phyloP scores from a whole-genome alignment of 2,113 vertebrate species.

The Furnarius figulus region DNA sequence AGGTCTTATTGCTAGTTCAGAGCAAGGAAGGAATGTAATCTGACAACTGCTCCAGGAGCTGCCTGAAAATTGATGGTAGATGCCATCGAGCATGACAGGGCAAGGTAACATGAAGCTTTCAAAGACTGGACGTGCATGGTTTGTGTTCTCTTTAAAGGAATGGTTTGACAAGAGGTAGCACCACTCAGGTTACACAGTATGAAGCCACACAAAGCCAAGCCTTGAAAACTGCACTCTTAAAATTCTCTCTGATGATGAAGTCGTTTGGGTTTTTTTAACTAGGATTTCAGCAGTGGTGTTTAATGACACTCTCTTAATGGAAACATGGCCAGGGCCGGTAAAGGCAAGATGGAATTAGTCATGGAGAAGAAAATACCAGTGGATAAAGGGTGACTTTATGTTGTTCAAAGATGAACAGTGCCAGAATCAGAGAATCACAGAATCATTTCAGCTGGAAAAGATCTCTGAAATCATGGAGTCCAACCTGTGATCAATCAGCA shows the following conservation, averaged over 20 bases:
- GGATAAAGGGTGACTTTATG: not conserved
- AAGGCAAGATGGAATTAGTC: not conserved
- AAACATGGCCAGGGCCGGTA: not conserved
- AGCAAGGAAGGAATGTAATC: not conserved
- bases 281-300: not conserved
- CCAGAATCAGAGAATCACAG: not conserved
- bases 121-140: not conserved
- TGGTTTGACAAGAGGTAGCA: not conserved
- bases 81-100: not conserved
- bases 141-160: not conserved
- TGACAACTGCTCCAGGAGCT: slow-evolving; percentile 6
- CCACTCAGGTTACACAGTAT: not conserved
- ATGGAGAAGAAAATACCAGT: not conserved
- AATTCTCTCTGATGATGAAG: not conserved
- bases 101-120: not conserved
- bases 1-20: not conserved
- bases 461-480: not conserved
- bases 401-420: not conserved
- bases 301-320: not conserved
- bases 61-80: not conserved
- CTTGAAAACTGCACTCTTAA: not conserved
- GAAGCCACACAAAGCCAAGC: not conserved
- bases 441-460: not conserved
- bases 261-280: not conserved
- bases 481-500: not conserved